Base-by-base conservation (phyloP, 2,888 invertebrate species). In the Meghimatium bilineatum region DNA sequence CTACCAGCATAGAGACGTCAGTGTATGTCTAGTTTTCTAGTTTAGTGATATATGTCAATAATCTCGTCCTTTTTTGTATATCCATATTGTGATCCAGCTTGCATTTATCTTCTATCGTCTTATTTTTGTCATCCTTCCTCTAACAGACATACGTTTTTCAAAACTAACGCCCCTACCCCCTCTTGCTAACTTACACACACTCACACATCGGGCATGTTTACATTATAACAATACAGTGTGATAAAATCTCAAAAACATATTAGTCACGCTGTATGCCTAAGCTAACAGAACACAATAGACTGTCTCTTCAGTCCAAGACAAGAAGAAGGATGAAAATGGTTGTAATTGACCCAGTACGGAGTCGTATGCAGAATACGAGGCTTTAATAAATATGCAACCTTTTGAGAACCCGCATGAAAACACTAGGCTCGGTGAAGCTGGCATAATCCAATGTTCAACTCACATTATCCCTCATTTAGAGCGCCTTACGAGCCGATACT, bases 321-420 rank as follows among this genome's bases (percentile, higher is more conserved):
- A 23, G 3, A 29, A 63, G 29, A 63, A 63, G n/a, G 29, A 26
- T n/a, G 63, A 29, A 5, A 63, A 63, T 26, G 5, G 63, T 23
- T 63, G 2, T 63, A 23, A 63, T 72, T 74, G 29, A 74, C 49
- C 72, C 49, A 49, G 44, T 17, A 52, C 34, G 52, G 44, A 74
- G 23, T 52, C 17, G 49, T 32, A 52, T 32, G 74, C 29, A 52
- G n/a, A n/a, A 49, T 12, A 17, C 17, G 52, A 23, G 32, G 52
- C 74, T 52, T 52, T n/a, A 44, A 32, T 14, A 32, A 72, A 29
- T 32, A 32, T 8, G 52, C 17, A 74, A 74, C 52, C 52, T 8
- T 49, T 20, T 74, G 44, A 23, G 74, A 52, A 32, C 52, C 32
- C 32, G 20, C 74, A 17, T 52, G 74, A 74, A 52, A 74, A 74